Base-by-base conservation (phyloP, 1,140 invertebrate species). In the Neodiprion virginianus region DNA sequence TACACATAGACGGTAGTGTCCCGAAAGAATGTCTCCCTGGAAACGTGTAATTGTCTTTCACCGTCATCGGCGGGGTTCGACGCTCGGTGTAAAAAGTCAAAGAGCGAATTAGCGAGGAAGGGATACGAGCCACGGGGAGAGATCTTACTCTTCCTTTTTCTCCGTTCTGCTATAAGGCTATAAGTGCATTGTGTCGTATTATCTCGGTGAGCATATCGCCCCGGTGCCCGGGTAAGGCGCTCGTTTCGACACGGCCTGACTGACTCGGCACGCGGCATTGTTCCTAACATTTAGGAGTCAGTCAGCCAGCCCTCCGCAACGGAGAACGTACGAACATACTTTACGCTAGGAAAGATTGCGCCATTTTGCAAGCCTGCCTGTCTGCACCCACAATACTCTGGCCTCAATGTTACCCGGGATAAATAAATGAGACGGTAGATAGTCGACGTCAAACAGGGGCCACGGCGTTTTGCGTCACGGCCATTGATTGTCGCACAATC, bases 221-320 rank as follows among this genome's bases (percentile, higher is more conserved):
- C 28, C 28, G 28, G 28, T 40, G 28, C 28, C 28, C 28, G 28
- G 5, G 28, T 40, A 40, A 40, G 28, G 28, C 28, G 28, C 72
- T 71, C 49, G 69, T 80, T 80, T 79, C 79, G 77, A 76, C 78
- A 80, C 79, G 79, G 80, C 68, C 65, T 23, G 79, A 74, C 79
- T 74, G 78, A 80, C 79, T 74, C 67, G 76, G 70, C 78, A 77
- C 77, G 78, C 80, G 53, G 53, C 72, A 79, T 81, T 81, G 80
- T 79, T 73, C 71, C 61, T 79, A 81, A 80, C 80, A 81, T 81
- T 81, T 81, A 80, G 75, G 78, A 75, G 72, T 77, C 76, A 78
- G 72, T 73, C 69, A 71, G 72, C n/a, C 53, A 17, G 53, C 53
- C 53, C 11, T 12, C 53, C 11, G 8, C 53, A 75, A 75, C 75